Conservation (phyloP, 2,888 invertebrate species). For the Tortrix viridana region DNA sequence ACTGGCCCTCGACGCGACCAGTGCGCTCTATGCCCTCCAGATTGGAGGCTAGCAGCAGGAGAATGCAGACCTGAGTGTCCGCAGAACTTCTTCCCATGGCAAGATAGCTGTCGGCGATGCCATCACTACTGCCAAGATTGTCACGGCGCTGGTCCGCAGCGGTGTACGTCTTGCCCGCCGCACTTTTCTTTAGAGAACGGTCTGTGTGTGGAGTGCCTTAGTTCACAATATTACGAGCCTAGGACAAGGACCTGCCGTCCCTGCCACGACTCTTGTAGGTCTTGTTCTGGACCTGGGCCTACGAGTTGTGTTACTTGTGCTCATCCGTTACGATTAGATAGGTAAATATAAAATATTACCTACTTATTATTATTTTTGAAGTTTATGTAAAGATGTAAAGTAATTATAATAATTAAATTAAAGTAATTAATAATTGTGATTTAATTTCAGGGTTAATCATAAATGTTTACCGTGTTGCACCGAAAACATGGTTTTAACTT, state of each 20-base stretch:
- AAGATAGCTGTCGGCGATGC: conserved; percentile 93
- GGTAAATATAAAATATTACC: conserved; percentile 54
- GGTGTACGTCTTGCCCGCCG: conserved; percentile 89
- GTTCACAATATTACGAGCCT: conserved; percentile 89
- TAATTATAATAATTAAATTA: too few relatives aligned
- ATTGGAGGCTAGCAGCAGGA: conserved; percentile 92
- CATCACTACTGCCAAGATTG: conserved; percentile 95
- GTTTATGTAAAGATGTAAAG: too few relatives aligned
- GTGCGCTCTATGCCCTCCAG: conserved; percentile 91
- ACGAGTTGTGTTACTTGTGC: conserved; percentile 89
- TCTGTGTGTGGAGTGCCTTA: conserved; percentile 89
- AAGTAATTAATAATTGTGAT: too few relatives aligned
- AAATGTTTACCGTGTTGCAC: conserved; percentile 91
- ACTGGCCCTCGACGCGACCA: conserved; percentile 92
- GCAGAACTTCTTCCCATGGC: conserved; percentile 91
- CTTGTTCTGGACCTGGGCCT: conserved; percentile 89
- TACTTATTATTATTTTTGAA: too few relatives aligned
- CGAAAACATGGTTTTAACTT: conserved; percentile 72
- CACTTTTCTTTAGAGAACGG: conserved; percentile 89
- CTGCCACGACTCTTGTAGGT: conserved; percentile 88
- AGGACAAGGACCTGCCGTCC: conserved; percentile 88
- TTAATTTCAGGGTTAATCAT: conserved; percentile 85
- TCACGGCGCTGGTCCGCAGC: conserved; percentile 90
- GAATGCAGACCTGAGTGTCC: conserved; percentile 94
- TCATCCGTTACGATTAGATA: conserved; percentile 88